These are phyloP conservation scores for Aspidiotus rigidus DNA, from an alignment of 2,888 invertebrate genomes.

Conservation along the genomic window DNA sequence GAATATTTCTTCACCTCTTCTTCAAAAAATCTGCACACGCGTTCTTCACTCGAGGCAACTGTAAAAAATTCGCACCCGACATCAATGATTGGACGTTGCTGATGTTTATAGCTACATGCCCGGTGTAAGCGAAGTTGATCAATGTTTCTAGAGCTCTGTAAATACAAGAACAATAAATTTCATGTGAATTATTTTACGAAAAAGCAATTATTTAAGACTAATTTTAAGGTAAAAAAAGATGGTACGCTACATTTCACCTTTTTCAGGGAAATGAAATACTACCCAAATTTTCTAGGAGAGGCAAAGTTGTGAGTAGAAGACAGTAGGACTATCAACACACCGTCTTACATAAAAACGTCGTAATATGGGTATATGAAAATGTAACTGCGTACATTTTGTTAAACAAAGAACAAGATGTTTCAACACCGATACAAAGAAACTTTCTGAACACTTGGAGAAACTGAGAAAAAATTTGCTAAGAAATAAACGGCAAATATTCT, in stretches of 20 bases:
- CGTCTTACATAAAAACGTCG: too few species aligned
- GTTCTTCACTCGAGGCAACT: constrained; percentile 66
- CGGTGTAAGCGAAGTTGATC: constrained; percentile 78
- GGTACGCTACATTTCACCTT: too few species aligned
- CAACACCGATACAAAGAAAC: not conserved
- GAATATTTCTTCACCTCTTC: constrained; percentile 24
- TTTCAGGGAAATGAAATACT: too few species aligned
- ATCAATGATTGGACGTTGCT: constrained; percentile 74
- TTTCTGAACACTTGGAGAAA: constrained; percentile 23
- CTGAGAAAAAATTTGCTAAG: not conserved
- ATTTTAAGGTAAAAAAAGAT: too few species aligned
- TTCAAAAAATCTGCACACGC: constrained; percentile 74
- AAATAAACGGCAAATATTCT: constrained; percentile 39
- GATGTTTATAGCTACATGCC: constrained; percentile 62
- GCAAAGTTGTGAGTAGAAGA: too few species aligned
- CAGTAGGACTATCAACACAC: too few species aligned
- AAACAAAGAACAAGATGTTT: not conserved
- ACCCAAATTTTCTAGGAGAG: constrained; percentile 19
- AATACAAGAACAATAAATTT: constrained; percentile 37
- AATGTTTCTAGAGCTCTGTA: constrained; percentile 66
- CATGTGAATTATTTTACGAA: too few species aligned
- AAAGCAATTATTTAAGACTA: too few species aligned
- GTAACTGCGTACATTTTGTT: not conserved
- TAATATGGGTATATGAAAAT: not conserved
- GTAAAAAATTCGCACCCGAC: constrained; percentile 74